Evolutionary conservation across 2,113 vertebrate species (phyloP).

Genomic region (Engystomops pustulosus): DNA sequence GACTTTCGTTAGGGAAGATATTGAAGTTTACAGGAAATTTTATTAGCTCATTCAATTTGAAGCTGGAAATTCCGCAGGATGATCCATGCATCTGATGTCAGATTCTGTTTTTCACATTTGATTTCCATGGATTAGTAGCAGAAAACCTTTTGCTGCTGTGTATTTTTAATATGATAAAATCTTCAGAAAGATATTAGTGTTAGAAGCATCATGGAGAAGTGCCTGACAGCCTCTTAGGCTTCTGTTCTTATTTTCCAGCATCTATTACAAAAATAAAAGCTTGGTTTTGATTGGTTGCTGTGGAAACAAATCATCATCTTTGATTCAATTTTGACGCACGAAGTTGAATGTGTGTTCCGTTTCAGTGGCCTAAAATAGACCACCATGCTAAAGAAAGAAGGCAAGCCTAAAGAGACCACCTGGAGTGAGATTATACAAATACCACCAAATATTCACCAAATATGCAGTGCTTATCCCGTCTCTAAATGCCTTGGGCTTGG

Average conservation of each 20-base stretch:
- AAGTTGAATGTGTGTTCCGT: background rate
- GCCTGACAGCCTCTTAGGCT: no score
- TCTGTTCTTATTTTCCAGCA: no score
- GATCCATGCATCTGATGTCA: no score
- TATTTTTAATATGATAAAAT: no score
- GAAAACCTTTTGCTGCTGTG: no score
- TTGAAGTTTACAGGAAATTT: no score
- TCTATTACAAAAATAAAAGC: background rate
- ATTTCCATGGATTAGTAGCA: no score
- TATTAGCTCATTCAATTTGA: no score
- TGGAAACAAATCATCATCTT: background rate
- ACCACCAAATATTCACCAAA: conserved; percentile 19
- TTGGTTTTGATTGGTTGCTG: background rate
- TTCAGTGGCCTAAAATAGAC: background rate
- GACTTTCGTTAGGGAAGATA: no score
- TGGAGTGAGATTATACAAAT: conserved; percentile 29
- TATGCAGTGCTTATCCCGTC: conserved; percentile 40
- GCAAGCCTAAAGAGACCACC: background rate
- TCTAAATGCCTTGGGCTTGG: conserved; percentile 32
- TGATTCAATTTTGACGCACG: background rate
- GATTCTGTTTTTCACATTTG: no score
- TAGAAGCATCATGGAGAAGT: background rate
- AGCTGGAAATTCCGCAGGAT: no score
- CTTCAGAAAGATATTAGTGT: no score
- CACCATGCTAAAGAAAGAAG: background rate